Evolutionary conservation across 92 coral and sea anemone genomes (phyloP).

Genomic region (Galaxea fascicularis): DNA sequence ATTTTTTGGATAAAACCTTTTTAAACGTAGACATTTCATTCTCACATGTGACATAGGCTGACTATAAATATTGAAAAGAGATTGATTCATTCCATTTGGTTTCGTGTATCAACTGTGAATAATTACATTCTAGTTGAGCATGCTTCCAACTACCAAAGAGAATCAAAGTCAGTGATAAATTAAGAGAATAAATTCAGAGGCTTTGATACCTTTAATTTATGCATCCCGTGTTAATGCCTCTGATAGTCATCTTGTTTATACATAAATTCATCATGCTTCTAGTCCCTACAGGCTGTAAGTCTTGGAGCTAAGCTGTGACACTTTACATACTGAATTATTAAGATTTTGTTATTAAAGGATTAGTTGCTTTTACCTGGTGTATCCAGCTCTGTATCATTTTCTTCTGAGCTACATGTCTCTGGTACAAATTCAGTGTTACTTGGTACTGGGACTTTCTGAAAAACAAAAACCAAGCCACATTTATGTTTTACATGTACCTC

Average conservation of each 20-base stretch:
- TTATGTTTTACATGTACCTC: background rate
- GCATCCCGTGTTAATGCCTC: no score
- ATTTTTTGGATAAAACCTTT: no score
- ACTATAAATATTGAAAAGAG: no score
- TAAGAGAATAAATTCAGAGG: no score
- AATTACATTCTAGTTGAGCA: no score
- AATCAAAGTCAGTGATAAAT: no score
- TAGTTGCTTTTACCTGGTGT: constrained; percentile 10
- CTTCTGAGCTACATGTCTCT: constrained; percentile 19
- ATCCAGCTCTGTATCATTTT: constrained; percentile 8
- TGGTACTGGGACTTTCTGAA: constrained; percentile 12
- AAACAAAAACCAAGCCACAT: constrained; percentile 5
- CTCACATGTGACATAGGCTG: no score
- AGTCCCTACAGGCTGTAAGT: background rate
- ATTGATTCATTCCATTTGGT: no score
- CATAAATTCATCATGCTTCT: background rate
- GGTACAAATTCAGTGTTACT: constrained; percentile 4
- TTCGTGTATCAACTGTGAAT: no score
- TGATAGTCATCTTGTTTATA: background rate
- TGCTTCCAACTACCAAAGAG: no score
- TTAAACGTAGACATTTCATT: no score
- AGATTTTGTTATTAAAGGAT: background rate
- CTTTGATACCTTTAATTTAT: no score
- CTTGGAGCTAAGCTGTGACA: background rate
- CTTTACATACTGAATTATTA: constrained; percentile 13